phyloP scores from a whole-genome alignment of 2,888 invertebrate species.

The Orthosia incerta region DNA sequence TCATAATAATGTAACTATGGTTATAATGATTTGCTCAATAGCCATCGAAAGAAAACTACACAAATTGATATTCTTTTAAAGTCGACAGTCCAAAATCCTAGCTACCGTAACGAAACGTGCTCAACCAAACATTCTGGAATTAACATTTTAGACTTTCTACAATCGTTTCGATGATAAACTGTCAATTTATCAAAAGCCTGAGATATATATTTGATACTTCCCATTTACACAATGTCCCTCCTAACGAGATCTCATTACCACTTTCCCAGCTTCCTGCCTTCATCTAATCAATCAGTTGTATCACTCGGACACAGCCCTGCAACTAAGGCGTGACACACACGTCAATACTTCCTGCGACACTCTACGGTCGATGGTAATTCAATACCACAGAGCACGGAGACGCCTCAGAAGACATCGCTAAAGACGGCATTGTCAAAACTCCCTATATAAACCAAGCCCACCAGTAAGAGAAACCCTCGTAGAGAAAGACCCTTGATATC shows the following conservation, averaged over 20 bases:
- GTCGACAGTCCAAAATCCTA: no score
- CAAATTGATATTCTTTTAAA: no score
- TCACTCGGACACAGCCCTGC: conserved; percentile 52
- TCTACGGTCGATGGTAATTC: conserved; percentile 41
- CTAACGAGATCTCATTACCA: conserved; percentile 14
- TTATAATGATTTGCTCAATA: no score
- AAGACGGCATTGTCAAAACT: not conserved
- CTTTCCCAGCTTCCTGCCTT: conserved; percentile 29
- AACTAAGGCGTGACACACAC: conserved; percentile 57
- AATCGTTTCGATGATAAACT: not conserved
- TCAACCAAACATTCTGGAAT: not conserved
- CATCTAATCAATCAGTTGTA: conserved; percentile 18
- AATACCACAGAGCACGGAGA: conserved; percentile 17
- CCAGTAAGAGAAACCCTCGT: no score
- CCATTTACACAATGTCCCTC: conserved; percentile 7
- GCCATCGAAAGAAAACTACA: no score
- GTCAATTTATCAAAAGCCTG: not conserved
- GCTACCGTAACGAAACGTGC: not conserved
- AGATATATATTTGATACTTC: not conserved
- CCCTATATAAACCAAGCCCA: not conserved
- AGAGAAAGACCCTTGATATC: no score
- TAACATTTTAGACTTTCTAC: not conserved
- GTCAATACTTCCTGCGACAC: conserved; percentile 61
- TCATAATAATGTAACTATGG: no score
- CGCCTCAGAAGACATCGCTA: not conserved